Evolutionary conservation across 2,113 vertebrate species (phyloP), one percentile per base, ranked within the genome.

Genomic region (Cyprinodon variegatus): DNA sequence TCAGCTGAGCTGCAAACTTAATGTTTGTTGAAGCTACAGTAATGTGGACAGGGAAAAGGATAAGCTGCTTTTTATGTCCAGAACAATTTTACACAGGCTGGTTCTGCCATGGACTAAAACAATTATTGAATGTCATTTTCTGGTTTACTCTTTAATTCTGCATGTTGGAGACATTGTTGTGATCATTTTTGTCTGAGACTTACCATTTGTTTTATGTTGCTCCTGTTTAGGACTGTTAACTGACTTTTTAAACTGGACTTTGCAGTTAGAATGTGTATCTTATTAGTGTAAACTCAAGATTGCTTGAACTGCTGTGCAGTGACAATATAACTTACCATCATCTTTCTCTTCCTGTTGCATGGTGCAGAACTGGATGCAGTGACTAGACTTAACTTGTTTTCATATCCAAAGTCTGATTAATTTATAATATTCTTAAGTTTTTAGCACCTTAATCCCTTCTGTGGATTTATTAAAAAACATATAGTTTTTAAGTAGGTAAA

Each of bases 191-290:
- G 62, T 48, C 72, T 86, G 11, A 11, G 70, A 72, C 70, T 91
- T 88, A 83, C 82, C 68, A 73, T 61, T n/a, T 68, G 59, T 77
- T 81, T 78, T 67, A 71, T 92, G 81, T 57, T n/a, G 14, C 50
- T 57, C 50, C 14, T 57, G 50, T 20, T n/a, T 2, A 8, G 86
- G 83, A 89, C 90, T 78, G 70, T 74, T 90, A 78, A 29, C 87
- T 91, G 80, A 89, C 77, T 87, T 50, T n/a, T 76, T 81, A 40
- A 93, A 92, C 84, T 92, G 91, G 72, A 88, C 85, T 91, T 87
- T 29, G 83, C 89, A 90, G 81, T 57, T 88, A 92, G 91, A 91
- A 92, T 95, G 93, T 94, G 87, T 93, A 38, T 66, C 62, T 48
- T 80, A 84, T 84, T 79, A 90, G 50, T 40, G 78, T 87, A 37